phyloP scores from a whole-genome alignment of 1,140 invertebrate genomes.

The Lepidurus packardi region DNA sequence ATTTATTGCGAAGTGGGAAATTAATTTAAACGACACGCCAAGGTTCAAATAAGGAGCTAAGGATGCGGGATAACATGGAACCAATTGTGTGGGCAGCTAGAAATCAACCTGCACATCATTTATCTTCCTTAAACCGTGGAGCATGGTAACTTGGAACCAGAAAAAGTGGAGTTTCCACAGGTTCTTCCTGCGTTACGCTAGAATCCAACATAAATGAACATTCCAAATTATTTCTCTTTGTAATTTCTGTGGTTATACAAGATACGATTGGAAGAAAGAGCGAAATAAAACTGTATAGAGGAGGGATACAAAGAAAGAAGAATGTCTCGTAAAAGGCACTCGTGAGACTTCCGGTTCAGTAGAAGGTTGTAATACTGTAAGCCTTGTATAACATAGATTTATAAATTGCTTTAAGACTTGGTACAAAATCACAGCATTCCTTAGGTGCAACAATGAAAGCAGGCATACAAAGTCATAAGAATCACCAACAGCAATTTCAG shows the following conservation, averaged over 20 bases:
- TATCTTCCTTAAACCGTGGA: constrained; percentile 7
- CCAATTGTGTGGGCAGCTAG: background rate
- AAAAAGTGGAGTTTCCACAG: background rate
- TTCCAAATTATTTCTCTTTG: no score
- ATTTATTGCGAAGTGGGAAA: background rate
- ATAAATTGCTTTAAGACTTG: background rate
- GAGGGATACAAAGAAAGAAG: no score
- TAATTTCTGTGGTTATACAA: no score
- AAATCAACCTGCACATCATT: constrained; percentile 11
- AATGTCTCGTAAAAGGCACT: no score
- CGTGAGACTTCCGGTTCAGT: no score
- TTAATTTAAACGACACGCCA: background rate
- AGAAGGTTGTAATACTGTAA: no score
- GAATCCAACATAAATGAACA: background rate
- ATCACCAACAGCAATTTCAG: background rate
- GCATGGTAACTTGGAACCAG: background rate
- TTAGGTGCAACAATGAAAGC: background rate
- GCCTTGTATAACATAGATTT: no score
- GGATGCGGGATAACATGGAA: background rate
- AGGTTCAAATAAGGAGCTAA: background rate
- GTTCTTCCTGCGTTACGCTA: background rate
- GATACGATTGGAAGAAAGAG: no score
- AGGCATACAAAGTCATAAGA: background rate
- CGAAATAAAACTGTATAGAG: no score
- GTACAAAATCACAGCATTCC: background rate